Evolutionary conservation across 2,113 vertebrate species (phyloP).

Genomic region (Thamnophis sirtalis): DNA sequence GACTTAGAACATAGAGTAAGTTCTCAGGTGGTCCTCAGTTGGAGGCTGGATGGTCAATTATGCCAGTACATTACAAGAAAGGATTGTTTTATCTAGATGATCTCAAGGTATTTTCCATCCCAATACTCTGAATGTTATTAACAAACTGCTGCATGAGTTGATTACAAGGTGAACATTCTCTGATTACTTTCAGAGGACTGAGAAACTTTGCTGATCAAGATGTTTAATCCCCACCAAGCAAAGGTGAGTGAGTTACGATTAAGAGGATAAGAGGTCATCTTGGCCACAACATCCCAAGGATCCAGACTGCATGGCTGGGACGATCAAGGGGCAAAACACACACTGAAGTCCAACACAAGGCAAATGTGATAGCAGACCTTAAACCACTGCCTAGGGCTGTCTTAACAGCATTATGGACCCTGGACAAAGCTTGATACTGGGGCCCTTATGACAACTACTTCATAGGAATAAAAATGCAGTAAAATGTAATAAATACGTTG

Average conservation of each 20-base stretch:
- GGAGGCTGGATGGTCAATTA: not conserved
- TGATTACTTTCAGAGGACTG: not conserved
- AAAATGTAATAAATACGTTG: too few relatives aligned
- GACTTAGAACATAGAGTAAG: not conserved
- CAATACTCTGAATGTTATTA: not conserved
- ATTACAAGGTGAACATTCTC: not conserved
- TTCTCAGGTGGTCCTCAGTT: not conserved
- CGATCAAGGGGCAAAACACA: not conserved
- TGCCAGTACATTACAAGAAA: not conserved
- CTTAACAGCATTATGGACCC: too few relatives aligned
- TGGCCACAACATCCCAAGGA: not conserved
- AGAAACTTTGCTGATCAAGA: not conserved
- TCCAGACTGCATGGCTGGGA: not conserved
- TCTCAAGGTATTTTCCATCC: not conserved
- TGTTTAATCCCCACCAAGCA: not conserved
- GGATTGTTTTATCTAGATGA: not conserved
- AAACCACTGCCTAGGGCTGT: not conserved
- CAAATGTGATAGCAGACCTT: not conserved
- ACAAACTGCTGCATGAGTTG: not conserved
- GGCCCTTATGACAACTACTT: too few relatives aligned
- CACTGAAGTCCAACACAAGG: not conserved
- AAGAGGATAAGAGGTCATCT: not conserved
- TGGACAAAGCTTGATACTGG: too few relatives aligned
- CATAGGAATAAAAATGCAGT: too few relatives aligned
- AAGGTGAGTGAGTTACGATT: not conserved